phyloP scores from a whole-genome alignment of 2,797 vertebrate species.

The Smutsia gigantea region DNA sequence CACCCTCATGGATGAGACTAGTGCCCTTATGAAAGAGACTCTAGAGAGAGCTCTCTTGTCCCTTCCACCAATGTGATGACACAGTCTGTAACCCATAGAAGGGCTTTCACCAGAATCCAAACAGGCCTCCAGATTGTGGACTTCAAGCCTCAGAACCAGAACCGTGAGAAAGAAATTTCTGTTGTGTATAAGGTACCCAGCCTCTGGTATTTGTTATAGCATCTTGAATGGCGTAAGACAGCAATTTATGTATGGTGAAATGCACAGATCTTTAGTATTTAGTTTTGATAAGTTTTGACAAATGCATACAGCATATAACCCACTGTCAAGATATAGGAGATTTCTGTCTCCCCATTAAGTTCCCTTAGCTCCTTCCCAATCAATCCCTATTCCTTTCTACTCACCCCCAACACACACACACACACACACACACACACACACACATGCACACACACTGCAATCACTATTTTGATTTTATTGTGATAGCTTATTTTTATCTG shows the following conservation, averaged over 20 bases:
- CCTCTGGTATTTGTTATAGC: background rate
- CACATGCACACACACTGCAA: background rate
- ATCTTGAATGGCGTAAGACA: background rate
- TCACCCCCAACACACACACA: background rate
- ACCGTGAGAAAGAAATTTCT: background rate
- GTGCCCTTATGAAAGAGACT: background rate
- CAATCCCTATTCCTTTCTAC: background rate
- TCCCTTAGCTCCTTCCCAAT: background rate
- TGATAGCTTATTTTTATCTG: background rate
- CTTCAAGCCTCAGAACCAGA: background rate
- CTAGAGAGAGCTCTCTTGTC: background rate
- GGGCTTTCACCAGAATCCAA: background rate
- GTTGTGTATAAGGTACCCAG: background rate
- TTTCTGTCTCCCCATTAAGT: background rate
- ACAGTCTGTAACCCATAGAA: background rate
- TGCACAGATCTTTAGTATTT: background rate
- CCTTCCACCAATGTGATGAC: background rate
- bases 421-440: background rate
- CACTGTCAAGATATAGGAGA: background rate
- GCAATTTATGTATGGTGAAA: background rate
- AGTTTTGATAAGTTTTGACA: constrained; percentile 44
- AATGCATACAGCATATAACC: background rate
- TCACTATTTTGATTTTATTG: background rate
- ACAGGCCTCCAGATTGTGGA: background rate
- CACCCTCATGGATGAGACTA: background rate